Evolutionary conservation across 2,113 vertebrate genomes (phyloP), one percentile per base, ranked within the genome.

Genomic region (Sceloporus undulatus): DNA sequence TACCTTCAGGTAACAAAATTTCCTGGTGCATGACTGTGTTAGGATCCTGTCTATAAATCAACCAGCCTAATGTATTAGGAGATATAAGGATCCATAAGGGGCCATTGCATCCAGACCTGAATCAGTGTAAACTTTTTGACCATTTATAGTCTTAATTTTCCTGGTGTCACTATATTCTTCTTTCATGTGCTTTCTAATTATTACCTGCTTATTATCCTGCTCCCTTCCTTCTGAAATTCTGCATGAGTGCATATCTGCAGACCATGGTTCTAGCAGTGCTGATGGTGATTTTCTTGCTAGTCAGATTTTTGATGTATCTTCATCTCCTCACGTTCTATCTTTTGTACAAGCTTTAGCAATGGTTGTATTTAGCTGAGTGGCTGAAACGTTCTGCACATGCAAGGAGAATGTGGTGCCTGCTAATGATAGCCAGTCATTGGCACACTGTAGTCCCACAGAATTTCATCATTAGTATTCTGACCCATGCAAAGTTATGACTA

Each of bases 271-370:
- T 73, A 40, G 83, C 21, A 85, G 23, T 84, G 73, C 9, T 2
- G 34, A 7, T 77, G 13, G n/a, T 29, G 19, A 16, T 66, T 48
- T 77, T 10, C 40, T 65, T 85, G n/a, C 38, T 85, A 38, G 16
- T 18, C 71, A 83, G 68, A 29, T 71, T 68, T 84, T 52, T 84
- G 66, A 40, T 42, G 54, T 84, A 71, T 52, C n/a, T n/a, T 84
- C 27, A 13, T 42, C 40, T 66, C 65, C 66, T n/a, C 27, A 48
- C 52, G 74, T 40, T 29, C 59, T 62, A 14, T 76, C 23, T 65
- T 16, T 18, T 4, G 34, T 62, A 62, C 18, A 76, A 29, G 21
- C 14, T 59, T 77, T 85, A 54, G 38, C 8, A 85, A 14, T 77
- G 73, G 38, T 65, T 29, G 42, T n/a, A 14, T 66, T 19, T 19